phyloP scores from a whole-genome alignment of 2,113 vertebrate genomes.

The Engraulis encrasicolus region DNA sequence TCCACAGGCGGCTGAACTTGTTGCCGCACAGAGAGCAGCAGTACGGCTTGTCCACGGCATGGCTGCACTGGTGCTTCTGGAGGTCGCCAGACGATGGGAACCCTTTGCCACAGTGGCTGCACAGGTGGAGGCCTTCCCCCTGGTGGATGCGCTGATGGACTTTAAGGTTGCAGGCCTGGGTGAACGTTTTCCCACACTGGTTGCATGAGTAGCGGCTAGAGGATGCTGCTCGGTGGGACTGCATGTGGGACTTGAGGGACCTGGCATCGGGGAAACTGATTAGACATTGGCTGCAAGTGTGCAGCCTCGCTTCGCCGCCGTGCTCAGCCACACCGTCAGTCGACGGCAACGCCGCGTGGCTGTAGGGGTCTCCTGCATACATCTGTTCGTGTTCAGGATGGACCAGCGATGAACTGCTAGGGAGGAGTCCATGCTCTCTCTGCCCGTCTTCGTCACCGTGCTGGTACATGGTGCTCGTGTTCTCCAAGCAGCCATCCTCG shows the following conservation, averaged over 20 bases:
- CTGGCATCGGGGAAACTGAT: conserved; percentile 59
- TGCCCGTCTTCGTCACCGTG: conserved; percentile 48
- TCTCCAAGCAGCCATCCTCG: conserved; percentile 75
- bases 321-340: conserved; percentile 58
- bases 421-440: conserved; percentile 49
- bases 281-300: conserved; percentile 61
- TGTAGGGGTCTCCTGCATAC: conserved; percentile 55
- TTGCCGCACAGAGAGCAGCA: conserved; percentile 74
- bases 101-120: conserved; percentile 79
- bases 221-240: conserved; percentile 57
- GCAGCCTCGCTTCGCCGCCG: conserved; percentile 50
- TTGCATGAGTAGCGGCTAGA: conserved; percentile 63
- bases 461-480: conserved; percentile 60
- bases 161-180: conserved; percentile 74
- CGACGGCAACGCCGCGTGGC: conserved; percentile 43
- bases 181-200: conserved; percentile 73
- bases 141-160: conserved; percentile 78
- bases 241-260: conserved; percentile 67
- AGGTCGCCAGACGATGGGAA: conserved; percentile 78
- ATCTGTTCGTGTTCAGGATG: conserved; percentile 44
- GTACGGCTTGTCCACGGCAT: conserved; percentile 71
- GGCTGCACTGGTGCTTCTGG: conserved; percentile 75
- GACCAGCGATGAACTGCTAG: conserved; percentile 41
- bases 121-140: conserved; percentile 79
- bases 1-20: conserved; percentile 78